Evolutionary conservation across 2,888 invertebrate species (phyloP), one percentile per base, ranked within the genome.

Genomic region (Dorcus parallelipipedus): DNA sequence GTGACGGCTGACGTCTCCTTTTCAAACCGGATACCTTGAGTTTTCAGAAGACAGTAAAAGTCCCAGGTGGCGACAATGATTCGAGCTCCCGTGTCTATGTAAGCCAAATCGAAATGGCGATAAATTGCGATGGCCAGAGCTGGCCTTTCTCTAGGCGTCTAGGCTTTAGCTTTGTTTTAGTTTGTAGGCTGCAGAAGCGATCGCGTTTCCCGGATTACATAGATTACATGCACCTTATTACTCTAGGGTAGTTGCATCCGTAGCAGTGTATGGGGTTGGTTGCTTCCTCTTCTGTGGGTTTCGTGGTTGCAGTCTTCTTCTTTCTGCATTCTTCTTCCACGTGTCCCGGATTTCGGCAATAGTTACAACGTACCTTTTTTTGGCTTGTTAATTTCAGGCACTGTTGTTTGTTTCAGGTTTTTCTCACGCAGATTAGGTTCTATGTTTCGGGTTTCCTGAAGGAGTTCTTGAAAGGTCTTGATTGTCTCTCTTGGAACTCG

Each of bases 241-340:
- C 63, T 2, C 64, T 63, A 5, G 64, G 64, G 4, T 62, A 52
- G 8, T 64, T 64, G 51, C 67, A 67, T 2, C 68, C 65, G 42
- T 66, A 65, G 47, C 67, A 65, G 9, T n/a, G n/a, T n/a, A n/a
- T n/a, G n/a, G n/a, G n/a, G n/a, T n/a, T n/a, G n/a, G n/a, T n/a
- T n/a, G n/a, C 3, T 33, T 14, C 2, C 6, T 42, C 14, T 10
- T 6, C 14, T 20, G 48, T 23, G 50, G 17, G 3, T 42, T 42
- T 3, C 42, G 14, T 14, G 14, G 14, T 14, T 14, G 10, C 52
- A 1, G 39, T 23, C 14, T 49, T 54, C 14, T 49, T 54, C 38
- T 49, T 54, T 33, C 49, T 3, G 20, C 48, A 47, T 38, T 54
- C 54, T 14, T 54, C 48, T 5, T 9, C 38, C 2, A 26, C 7